Percentiles rank a stretch among this genome's conserved stretches.
Conservation (phyloP, 2,888 invertebrate genomes). For the Antitype chi region DNA sequence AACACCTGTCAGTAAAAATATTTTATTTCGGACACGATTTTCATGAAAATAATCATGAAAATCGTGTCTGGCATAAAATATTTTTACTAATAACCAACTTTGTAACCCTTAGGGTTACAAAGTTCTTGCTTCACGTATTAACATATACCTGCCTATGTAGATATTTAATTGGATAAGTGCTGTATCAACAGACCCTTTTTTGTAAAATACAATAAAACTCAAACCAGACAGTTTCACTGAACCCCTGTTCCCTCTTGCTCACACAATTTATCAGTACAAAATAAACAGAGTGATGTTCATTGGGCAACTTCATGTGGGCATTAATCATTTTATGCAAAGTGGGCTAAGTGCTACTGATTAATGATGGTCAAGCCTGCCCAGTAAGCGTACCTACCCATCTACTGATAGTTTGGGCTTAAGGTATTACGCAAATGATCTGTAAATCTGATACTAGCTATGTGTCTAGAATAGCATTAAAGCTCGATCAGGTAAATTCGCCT, state of each 20-base stretch:
- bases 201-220: conserved; percentile 37
- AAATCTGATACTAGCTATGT: background rate
- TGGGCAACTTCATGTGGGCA: conserved; percentile 71
- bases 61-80: too few species aligned
- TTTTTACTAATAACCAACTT: too few species aligned
- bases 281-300: conserved; percentile 70
- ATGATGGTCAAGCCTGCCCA: conserved; percentile 84
- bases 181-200: conserved; percentile 8
- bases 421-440: conserved; percentile 55
- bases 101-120: too few species aligned
- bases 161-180: too few species aligned
- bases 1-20: too few species aligned
- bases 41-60: too few species aligned
- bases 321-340: conserved; percentile 90
- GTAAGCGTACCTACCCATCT: conserved; percentile 20
- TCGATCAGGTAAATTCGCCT: background rate
- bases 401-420: conserved; percentile 49
- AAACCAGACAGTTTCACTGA: conserved; percentile 24
- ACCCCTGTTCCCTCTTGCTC: conserved; percentile 47
- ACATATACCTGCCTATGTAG: too few species aligned
- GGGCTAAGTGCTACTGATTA: conserved; percentile 87
- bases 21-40: too few species aligned
- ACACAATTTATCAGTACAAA: conserved; percentile 63
- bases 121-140: too few species aligned
- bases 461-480: background rate